These are phyloP conservation scores for Phocoena sinus DNA, from an alignment of 2,113 vertebrate species.

Conservation along the genomic window DNA sequence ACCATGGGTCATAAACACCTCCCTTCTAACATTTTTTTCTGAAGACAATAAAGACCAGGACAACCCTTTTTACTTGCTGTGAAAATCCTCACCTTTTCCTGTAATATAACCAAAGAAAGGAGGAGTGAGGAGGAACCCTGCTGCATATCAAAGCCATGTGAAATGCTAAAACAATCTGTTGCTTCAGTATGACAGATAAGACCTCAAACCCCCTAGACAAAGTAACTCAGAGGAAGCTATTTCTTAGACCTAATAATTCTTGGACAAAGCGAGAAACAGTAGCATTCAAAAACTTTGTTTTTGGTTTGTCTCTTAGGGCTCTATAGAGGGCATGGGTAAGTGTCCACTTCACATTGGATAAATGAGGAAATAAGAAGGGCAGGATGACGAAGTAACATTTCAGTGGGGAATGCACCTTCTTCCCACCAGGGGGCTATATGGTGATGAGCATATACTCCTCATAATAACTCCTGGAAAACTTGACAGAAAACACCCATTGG, in stretches of 20 bases:
- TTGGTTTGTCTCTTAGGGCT: not conserved
- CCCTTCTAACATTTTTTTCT: constrained; percentile 58
- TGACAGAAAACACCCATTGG: not conserved
- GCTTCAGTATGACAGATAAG: constrained; percentile 89
- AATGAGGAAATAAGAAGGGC: constrained; percentile 28
- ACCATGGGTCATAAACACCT: constrained; percentile 28
- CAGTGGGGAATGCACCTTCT: not conserved
- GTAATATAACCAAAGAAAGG: constrained; percentile 87
- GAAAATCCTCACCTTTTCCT: constrained; percentile 88
- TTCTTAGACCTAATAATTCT: constrained; percentile 77
- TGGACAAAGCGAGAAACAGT: constrained; percentile 67
- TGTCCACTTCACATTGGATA: not conserved
- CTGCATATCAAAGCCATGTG: constrained; percentile 93
- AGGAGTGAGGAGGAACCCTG: constrained; percentile 82
- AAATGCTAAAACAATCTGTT: constrained; percentile 87
- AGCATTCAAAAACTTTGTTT: not conserved
- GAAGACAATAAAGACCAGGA: constrained; percentile 80
- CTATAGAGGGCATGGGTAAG: not conserved
- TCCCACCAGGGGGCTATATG: not conserved
- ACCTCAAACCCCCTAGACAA: constrained; percentile 85
- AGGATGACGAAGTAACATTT: not conserved
- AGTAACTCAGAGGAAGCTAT: constrained; percentile 79
- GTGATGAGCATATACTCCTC: not conserved
- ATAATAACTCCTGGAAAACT: not conserved
- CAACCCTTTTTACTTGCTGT: constrained; percentile 85